Percentiles rank a stretch among this genome's conserved stretches.
These are phyloP conservation scores for Tachyglossus aculeatus DNA, from an alignment of 2,797 vertebrate genomes.

Conservation along the genomic window DNA sequence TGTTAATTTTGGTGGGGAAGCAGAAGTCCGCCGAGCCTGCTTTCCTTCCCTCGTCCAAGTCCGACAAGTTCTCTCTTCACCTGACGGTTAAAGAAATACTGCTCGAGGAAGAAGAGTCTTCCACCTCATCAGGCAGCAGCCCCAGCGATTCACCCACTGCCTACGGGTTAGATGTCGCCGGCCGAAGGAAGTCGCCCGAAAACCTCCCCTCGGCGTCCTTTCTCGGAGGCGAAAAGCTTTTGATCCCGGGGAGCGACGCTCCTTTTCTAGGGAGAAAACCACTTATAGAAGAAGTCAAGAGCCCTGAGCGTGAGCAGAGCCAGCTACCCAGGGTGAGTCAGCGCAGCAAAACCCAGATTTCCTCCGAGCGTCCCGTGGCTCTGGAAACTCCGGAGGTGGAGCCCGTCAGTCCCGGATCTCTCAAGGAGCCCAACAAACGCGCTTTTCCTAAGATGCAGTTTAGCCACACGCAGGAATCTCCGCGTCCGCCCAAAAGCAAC, in stretches of 20 bases:
- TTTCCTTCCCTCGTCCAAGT: slow-evolving; percentile 89
- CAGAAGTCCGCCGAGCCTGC: slow-evolving; percentile 85
- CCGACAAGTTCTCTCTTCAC: slow-evolving; percentile 87
- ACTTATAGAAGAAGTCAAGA: slow-evolving; percentile 85
- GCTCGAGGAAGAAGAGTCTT: slow-evolving; percentile 66
- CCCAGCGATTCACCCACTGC: slow-evolving; percentile 49
- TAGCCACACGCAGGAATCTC: slow-evolving; percentile 49
- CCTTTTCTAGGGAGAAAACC: slow-evolving; percentile 75
- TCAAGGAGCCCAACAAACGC: slow-evolving; percentile 59
- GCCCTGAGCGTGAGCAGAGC: slow-evolving; percentile 69
- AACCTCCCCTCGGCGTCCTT: slow-evolving; percentile 69
- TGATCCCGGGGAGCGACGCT: slow-evolving; percentile 76
- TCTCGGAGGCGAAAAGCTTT: slow-evolving; percentile 73
- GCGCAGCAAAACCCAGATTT: slow-evolving; percentile 72
- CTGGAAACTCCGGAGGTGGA: slow-evolving; percentile 75
- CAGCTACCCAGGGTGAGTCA: slow-evolving; percentile 68
- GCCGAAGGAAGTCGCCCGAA: slow-evolving; percentile 74
- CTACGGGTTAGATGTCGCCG: slow-evolving; percentile 17
- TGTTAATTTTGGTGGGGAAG: slow-evolving; percentile 88
- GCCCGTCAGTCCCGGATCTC: slow-evolving; percentile 66
- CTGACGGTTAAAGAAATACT: slow-evolving; percentile 81
- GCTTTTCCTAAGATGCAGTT: slow-evolving; percentile 67
- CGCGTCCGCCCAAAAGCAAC: slow-evolving; percentile 61
- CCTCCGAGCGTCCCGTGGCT: slow-evolving; percentile 71
- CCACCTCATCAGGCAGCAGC: slow-evolving; percentile 23